Evolutionary conservation across 64 coral and sea anemone genomes (phyloP).

Genomic region (Orbicella faveolata): DNA sequence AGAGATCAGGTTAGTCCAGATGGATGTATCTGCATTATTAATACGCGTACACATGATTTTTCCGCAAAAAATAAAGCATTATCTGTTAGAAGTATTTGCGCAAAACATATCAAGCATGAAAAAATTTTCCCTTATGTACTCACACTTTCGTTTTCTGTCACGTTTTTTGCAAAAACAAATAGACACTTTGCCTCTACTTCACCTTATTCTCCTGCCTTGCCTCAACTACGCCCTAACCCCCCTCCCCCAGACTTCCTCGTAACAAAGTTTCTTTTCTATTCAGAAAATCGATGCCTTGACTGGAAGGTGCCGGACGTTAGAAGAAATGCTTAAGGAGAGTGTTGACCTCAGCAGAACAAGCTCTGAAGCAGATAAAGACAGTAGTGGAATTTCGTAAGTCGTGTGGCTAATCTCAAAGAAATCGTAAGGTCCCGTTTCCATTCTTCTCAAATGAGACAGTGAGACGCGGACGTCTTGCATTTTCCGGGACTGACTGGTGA

Average conservation of each 20-base stretch:
- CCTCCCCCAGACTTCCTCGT: not conserved
- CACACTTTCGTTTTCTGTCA: not conserved
- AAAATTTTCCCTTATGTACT: not conserved
- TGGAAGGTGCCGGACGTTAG: constrained; percentile 12
- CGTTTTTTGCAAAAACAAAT: not conserved
- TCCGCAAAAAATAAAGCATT: no score
- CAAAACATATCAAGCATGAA: no score
- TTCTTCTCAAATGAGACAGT: no score
- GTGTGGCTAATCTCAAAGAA: not conserved
- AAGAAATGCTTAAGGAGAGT: constrained; percentile 30
- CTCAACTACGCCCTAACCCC: no score
- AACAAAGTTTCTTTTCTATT: not conserved
- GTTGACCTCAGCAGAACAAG: constrained; percentile 21
- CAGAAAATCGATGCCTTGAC: constrained; percentile 23
- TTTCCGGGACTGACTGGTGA: no score
- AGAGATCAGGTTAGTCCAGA: constrained; percentile 53
- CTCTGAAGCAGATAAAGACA: not conserved
- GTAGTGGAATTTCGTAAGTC: not conserved
- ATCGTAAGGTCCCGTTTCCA: no score
- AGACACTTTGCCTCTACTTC: not conserved
- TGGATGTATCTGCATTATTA: not conserved
- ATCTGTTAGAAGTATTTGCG: no score
- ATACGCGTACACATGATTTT: no score
- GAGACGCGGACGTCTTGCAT: no score
- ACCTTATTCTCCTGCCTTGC: not conserved